Base-by-base conservation (phyloP, 2,113 vertebrate genomes). In the Eidolon helvum region DNA sequence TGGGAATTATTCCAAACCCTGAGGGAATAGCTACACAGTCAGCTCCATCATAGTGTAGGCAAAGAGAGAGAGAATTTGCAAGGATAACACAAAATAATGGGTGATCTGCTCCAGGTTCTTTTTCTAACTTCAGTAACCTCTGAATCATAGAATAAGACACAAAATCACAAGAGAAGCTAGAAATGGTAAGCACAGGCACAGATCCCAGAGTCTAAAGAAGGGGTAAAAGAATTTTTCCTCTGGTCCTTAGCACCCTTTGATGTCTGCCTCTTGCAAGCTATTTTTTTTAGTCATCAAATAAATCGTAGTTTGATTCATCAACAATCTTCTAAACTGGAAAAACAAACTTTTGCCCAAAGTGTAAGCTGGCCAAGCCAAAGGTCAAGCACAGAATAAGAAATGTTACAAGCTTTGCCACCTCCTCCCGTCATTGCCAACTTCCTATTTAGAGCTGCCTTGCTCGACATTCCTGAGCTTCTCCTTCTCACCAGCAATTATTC, bases 201-300 rank as follows among this genome's bases (percentile, higher is more conserved):
- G 80, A 80, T 10, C 48, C 57, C 35, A 33, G 35, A 72, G 26
- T 15, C 65, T 26, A 91, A 82, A 55, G 45, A 85, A 66, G 26
- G 19, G 15, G 24, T 35, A n/a, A 69, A 80, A 28, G 30, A 77
- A 75, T 19, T 63, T 53, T 30, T 26, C 10, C 26, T 82, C 90
- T 35, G 21, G 19, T 69, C 65, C 9, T 18, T 53, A 66, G 75
- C 22, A 57, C 4, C 50, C 53, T 97, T 84, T 82, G 53, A 83
- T 72, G n/a, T 55, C 48, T 92, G 30, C 45, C 30, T 50, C 86
- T 50, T 48, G 38, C 45, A 65, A 11, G 10, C 26, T 43, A 48
- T 53, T 85, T 61, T 85, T 61, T 93, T 48, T 63, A 84, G 66
- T 90, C 80, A 66, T 80, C 85, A 26, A 63, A 87, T 87, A 90